Conservation (phyloP, 2,113 vertebrate species). For the Alouatta palliata region DNA sequence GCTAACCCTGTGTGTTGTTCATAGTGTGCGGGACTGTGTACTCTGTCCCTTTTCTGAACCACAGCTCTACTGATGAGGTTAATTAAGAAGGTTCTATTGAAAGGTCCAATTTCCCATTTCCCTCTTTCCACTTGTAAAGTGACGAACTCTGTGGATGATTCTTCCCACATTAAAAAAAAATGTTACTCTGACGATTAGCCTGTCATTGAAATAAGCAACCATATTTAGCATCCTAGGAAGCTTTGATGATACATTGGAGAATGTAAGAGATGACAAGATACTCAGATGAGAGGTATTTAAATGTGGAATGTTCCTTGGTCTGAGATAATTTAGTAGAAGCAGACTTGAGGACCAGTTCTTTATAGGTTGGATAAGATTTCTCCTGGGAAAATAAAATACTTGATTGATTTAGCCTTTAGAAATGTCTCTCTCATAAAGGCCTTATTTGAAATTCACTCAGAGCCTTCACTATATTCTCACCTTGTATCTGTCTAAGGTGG, state of each 20-base stretch:
- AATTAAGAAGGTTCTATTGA: background rate
- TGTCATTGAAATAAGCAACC: background rate
- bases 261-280: background rate
- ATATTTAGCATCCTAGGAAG: slow-evolving; percentile 4
- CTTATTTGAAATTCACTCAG: background rate
- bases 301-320: background rate
- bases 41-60: background rate
- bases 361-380: background rate
- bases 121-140: background rate
- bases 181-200: background rate
- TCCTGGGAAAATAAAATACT: slow-evolving; percentile 39
- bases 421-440: background rate
- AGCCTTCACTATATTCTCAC: background rate
- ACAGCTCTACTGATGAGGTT: background rate
- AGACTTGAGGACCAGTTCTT: background rate
- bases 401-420: background rate
- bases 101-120: background rate
- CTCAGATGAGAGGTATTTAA: background rate
- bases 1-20: background rate
- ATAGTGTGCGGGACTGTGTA: background rate
- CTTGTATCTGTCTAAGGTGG: background rate
- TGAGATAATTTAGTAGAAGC: slow-evolving; percentile 5
- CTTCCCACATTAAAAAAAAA: background rate
- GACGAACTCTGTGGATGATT: background rate
- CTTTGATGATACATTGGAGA: background rate